Base-by-base conservation (phyloP, 1,140 invertebrate species). In the Euschistus heros region DNA sequence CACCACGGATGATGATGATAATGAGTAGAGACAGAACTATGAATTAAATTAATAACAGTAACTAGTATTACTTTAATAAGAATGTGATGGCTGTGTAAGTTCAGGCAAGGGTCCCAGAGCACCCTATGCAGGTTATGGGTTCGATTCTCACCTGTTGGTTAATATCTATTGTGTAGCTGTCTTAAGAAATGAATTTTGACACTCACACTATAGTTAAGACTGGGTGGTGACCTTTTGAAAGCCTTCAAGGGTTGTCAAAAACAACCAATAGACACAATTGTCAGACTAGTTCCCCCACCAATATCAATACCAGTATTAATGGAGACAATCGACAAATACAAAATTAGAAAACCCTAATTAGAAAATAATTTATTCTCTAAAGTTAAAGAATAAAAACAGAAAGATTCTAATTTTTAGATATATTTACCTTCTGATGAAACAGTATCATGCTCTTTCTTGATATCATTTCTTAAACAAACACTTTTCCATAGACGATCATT, bases 401-500 rank as follows among this genome's bases (percentile, higher is more conserved):
- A 44, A 44, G 42, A 44, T 10, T 44, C 17, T 17, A 44, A n/a
- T n/a, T 44, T 44, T 10, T 17, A 44, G 17, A 44, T 10, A 44
- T 10, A 10, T 7, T 18, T 50, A 50, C 47, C 47, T 20, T 50
- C n/a, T 50, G 22, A 10, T 18, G 7, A 18, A 20, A 13, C 18
- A 26, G 24, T 7, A 7, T 59, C 24, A 5, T 59, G 24, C 26
- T 59, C 55, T 27, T 27, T 24, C 24, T 59, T 33, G 17, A 59
- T n/a, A 27, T 24, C 55, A 27, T 59, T 33, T n/a, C 17, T 59
- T n/a, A 59, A 24, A 27, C 55, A 59, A 27, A 59, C 22, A n/a
- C 14, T 59, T 27, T 33, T 59, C 55, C 55, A 59, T 27, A 59
- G n/a, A 27, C 10, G 55, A 24, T 59, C 17, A 59, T 24, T 59